Conservation (phyloP, 1,140 invertebrate genomes). For the Drosophila bifasciata region DNA sequence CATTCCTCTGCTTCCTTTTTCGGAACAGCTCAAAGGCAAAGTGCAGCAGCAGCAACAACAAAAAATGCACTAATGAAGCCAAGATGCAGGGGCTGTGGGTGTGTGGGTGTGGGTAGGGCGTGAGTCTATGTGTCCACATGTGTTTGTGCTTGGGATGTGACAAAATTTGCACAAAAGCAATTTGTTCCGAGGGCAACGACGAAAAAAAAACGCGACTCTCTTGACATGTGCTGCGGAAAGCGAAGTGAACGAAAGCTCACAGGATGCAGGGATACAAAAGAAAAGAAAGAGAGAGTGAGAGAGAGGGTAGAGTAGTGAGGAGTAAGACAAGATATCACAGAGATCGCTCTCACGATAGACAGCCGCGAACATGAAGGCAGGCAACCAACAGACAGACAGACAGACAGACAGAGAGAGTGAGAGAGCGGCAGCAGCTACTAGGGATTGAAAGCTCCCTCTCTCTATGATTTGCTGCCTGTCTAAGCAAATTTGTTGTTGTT, state of each 20-base stretch:
- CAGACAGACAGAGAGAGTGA: not conserved
- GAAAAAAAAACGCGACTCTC: slow-evolving; percentile 42
- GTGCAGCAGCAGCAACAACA: slow-evolving; percentile 1
- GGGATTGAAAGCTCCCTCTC: too few relatives aligned
- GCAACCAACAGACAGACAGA: too few relatives aligned
- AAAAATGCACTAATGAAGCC: slow-evolving; percentile 66
- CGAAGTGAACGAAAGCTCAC: too few relatives aligned
- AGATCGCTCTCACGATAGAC: too few relatives aligned
- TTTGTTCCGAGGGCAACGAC: slow-evolving; percentile 60
- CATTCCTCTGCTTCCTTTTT: not conserved
- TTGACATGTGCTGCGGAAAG: slow-evolving; percentile 42
- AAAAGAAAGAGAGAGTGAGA: too few relatives aligned
- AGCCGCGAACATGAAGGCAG: too few relatives aligned
- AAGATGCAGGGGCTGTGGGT: slow-evolving; percentile 16
- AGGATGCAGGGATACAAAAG: too few relatives aligned
- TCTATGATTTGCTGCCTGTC: slow-evolving; percentile 53
- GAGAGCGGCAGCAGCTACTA: not conserved
- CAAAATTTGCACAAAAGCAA: slow-evolving; percentile 79
- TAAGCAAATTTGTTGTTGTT: slow-evolving; percentile 66
- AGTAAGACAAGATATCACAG: not conserved
- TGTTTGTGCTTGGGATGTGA: slow-evolving; percentile 53
- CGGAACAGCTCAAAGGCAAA: slow-evolving; percentile 12
- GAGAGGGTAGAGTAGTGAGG: not conserved
- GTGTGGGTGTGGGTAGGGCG: slow-evolving; percentile 10
- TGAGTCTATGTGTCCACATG: not conserved